Base-by-base conservation (phyloP, 1,140 invertebrate species). In the Amyelois transitella region DNA sequence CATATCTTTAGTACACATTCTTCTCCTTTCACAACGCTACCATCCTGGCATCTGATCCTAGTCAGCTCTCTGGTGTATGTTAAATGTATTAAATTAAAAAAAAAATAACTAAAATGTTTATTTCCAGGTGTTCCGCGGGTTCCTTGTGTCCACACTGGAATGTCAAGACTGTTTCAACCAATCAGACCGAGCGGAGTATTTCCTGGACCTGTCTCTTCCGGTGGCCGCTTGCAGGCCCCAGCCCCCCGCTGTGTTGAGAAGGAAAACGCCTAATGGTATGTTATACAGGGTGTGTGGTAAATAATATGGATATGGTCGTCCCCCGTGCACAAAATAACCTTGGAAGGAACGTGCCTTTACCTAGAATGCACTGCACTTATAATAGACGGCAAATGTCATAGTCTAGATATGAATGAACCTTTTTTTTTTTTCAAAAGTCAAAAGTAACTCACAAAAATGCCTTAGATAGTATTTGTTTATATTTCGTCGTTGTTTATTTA, bases 201-300 rank as follows among this genome's bases (percentile, higher is more conserved):
- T 99, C 81, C 89, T 99, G 50, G 98, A 99, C 89, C 90, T 99
- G 51, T 98, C 97, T 61, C 81, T 99, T 51, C 96, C 98, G 0
- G 93, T 99, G 6, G 93, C 92, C 38, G 92, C 91, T 6, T 92
- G 93, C 43, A 93, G 94, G 65, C 91, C 92, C 2, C 91, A 93
- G 55, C 92, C 93, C 1, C 92, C 92, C 82, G 64, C 92, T 81
- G 25, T 86, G 75, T 68, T 83, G 70, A 58, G 89, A 58, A 70
- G 90, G 78, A 86, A 89, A 78, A 71, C 90, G 57, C 78, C 90
- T 12, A 81, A 86, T 47, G 88, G 88, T 89, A 57, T 25, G 55
- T 21, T 49, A 1, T 18, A 12, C 4, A 12, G 25, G 7, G 1
- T 12, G 12, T 28, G n/a, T 38, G 17, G 2, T 10, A 2, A 32